Conservation (phyloP, 2,113 vertebrate genomes). For the Atherinomorus stipes region DNA sequence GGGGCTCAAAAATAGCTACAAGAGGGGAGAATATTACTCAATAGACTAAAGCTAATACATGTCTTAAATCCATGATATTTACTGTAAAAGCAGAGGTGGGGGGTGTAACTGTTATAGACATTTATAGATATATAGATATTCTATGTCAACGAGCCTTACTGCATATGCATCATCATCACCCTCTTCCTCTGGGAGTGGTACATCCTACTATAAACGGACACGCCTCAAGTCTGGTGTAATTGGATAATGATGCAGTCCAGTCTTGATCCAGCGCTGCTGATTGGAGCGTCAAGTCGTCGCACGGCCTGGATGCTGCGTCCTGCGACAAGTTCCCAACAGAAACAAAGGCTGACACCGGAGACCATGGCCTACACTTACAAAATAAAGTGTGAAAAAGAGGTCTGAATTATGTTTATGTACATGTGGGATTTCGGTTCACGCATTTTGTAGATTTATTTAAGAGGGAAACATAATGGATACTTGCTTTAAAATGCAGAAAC, state of each 20-base stretch:
- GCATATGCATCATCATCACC: slow-evolving; percentile 15
- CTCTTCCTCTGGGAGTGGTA: slow-evolving; percentile 63
- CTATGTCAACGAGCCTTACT: neutral
- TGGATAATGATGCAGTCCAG: slow-evolving; percentile 66
- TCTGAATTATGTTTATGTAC: neutral
- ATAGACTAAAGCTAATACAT: neutral
- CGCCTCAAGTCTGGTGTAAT: slow-evolving; percentile 68
- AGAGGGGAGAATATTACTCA: too few relatives aligned
- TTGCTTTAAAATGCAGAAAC: too few relatives aligned
- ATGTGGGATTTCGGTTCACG: too few relatives aligned
- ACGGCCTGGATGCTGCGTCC: slow-evolving; percentile 67
- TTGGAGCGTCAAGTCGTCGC: slow-evolving; percentile 66
- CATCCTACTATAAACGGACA: slow-evolving; percentile 57
- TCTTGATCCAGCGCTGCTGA: slow-evolving; percentile 55
- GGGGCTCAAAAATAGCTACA: neutral
- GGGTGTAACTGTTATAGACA: too few relatives aligned
- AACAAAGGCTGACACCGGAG: neutral
- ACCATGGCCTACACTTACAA: neutral
- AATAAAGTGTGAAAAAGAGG: slow-evolving; percentile 32
- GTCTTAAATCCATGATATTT: neutral
- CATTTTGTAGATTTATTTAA: slow-evolving; percentile 2
- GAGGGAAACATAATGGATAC: neutral
- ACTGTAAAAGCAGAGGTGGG: neutral
- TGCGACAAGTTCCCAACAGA: neutral
- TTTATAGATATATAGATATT: too few relatives aligned